Evolutionary conservation across 2,888 invertebrate species (phyloP).

Genomic region (Lasioglossum morio): DNA sequence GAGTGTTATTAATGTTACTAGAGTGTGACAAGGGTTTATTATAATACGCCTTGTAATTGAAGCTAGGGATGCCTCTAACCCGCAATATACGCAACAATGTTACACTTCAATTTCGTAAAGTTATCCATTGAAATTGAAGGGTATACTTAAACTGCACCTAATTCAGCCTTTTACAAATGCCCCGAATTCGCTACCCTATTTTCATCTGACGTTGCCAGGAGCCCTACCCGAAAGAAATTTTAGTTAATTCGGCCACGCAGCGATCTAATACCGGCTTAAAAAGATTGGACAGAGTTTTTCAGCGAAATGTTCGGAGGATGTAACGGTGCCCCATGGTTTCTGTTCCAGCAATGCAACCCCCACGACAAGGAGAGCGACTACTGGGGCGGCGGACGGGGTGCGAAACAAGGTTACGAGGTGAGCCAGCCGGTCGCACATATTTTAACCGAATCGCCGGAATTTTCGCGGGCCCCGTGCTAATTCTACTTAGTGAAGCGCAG

Average conservation of each 20-base stretch:
- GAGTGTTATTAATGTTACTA: no score
- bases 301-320: background rate
- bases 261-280: background rate
- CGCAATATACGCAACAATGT: no score
- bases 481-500: conserved; percentile 83
- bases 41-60: no score
- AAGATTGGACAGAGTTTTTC: background rate
- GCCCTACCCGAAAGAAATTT: background rate
- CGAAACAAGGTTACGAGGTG: conserved; percentile 84
- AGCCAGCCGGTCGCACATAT: conserved; percentile 71
- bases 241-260: background rate
- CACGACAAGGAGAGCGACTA: conserved; percentile 84
- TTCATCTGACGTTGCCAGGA: background rate
- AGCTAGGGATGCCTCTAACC: no score
- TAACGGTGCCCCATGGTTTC: conserved; percentile 36
- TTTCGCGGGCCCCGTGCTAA: conserved; percentile 65
- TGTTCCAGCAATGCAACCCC: conserved; percentile 83
- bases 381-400: conserved; percentile 82
- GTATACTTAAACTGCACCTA: background rate
- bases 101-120: background rate
- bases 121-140: background rate
- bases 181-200: background rate
- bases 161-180: background rate
- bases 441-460: conserved; percentile 57
- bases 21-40: no score